These are phyloP conservation scores for Colistium nudipinnis DNA, from an alignment of 2,113 vertebrate genomes.

Conservation along the genomic window DNA sequence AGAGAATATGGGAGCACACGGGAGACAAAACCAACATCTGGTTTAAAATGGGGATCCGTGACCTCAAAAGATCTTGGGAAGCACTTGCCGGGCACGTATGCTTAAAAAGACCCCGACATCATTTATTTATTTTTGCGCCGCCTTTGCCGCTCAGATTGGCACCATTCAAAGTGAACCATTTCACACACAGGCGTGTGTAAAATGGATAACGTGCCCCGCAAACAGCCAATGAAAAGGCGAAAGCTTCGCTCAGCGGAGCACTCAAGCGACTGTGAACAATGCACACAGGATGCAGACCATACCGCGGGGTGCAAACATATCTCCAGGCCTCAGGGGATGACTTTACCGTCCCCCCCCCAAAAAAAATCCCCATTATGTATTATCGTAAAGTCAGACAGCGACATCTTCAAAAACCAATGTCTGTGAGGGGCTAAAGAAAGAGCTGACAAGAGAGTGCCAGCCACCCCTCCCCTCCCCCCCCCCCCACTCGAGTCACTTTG, in stretches of 20 bases:
- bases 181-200: not conserved
- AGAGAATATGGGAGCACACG: not conserved
- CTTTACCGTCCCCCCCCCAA: constrained; percentile 42
- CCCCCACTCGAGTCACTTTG: constrained; percentile 69
- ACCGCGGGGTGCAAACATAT: constrained; percentile 50
- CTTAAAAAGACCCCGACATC: not conserved
- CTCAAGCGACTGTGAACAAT: constrained; percentile 35
- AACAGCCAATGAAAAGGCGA: constrained; percentile 33
- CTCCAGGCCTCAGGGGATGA: constrained; percentile 50
- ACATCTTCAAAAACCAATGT: constrained; percentile 75
- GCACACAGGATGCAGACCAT: constrained; percentile 21
- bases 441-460: constrained; percentile 71
- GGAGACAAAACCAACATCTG: constrained; percentile 6
- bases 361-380: constrained; percentile 66
- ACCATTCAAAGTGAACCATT: constrained; percentile 21
- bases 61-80: constrained; percentile 20
- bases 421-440: constrained; percentile 71
- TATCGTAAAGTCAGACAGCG: constrained; percentile 72
- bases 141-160: constrained; percentile 17
- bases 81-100: not conserved
- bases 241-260: constrained; percentile 31
- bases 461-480: constrained; percentile 25
- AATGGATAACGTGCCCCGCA: not conserved
- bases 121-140: constrained; percentile 35
- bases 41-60: constrained; percentile 9